Evolutionary conservation across 2,113 vertebrate species (phyloP).

Genomic region (Riparia riparia): DNA sequence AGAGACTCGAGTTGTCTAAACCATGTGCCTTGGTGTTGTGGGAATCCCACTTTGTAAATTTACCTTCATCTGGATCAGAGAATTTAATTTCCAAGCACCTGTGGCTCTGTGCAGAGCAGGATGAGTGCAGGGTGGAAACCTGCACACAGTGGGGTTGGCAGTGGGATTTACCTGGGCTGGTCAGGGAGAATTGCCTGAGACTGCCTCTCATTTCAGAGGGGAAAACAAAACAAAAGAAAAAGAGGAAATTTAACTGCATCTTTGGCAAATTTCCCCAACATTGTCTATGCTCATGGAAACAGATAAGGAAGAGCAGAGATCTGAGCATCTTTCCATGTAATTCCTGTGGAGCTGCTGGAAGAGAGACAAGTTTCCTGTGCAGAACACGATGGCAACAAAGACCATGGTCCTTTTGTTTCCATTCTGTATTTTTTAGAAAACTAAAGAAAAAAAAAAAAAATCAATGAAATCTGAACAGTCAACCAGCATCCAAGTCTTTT

Average conservation of each 20-base stretch:
- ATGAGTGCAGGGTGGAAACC: neutral
- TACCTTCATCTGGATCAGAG: neutral
- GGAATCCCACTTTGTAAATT: neutral
- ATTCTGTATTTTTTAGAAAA: neutral
- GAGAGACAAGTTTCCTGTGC: slow-evolving; percentile 4
- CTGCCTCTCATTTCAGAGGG: neutral
- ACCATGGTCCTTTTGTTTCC: neutral
- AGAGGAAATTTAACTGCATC: neutral
- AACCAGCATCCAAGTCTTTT: neutral
- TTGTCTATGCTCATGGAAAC: slow-evolving; percentile 22
- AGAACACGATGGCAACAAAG: neutral
- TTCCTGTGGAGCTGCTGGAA: slow-evolving; percentile 44
- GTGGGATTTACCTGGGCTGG: neutral
- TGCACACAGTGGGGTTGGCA: neutral
- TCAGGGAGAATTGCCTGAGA: neutral
- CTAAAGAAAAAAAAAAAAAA: neutral
- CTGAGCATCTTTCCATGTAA: slow-evolving; percentile 11
- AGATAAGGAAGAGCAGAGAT: slow-evolving; percentile 1
- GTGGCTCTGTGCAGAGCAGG: neutral
- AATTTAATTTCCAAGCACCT: neutral
- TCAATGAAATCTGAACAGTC: neutral
- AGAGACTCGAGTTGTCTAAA: neutral
- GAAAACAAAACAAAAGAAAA: neutral
- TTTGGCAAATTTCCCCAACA: neutral
- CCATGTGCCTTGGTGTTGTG: neutral